Evolutionary conservation across 37 sponge, comb jelly and placozoan species (phyloP), one percentile per base, ranked within the genome.

Genomic region (Agelas oroides): DNA sequence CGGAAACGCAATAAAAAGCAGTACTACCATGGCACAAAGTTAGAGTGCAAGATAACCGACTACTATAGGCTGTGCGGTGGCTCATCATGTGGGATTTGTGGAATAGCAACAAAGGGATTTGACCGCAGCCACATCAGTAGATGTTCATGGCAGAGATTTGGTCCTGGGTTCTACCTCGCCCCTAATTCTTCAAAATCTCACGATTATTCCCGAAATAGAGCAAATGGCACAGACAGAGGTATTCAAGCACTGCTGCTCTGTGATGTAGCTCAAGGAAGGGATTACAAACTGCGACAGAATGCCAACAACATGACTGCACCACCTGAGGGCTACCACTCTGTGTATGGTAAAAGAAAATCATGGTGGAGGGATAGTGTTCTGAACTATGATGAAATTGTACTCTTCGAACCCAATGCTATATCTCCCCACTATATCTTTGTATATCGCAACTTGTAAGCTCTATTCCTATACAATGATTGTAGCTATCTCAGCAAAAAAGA

Each of bases 331-430:
- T 71, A 71, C 61, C 59, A 89, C 70, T 63, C 83, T 17, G 79
- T 89, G 39, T 58, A 65, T 64, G 80, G 76, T 1, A 21, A 12
- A 36, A 79, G 55, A 5, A 60, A 39, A 52, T 18, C 24, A 56
- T 36, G 15, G 17, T 23, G 53, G 32, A 19, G 28, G 11, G 31
- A 37, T 5, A 73, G 73, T 23, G 81, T 31, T 3, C 36, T 89
- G 75, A 83, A 85, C 86, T 84, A 83, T 58, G 79, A 76, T 37
- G 84, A 89, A 59, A 65, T 89, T 27, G 84, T 76, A 11, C 61
- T 89, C 65, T 89, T 79, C 53, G 23, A 59, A 19, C 24, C 59
- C 27, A 52, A 68, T 32, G 84, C 84, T 31, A 69, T 84, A n/a
- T 46, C 78, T 8, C 90, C 90, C 23, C 73, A 70, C 34, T 84